Evolutionary conservation across 2,797 vertebrate species (phyloP).

Genomic region (Choloepus didactylus): DNA sequence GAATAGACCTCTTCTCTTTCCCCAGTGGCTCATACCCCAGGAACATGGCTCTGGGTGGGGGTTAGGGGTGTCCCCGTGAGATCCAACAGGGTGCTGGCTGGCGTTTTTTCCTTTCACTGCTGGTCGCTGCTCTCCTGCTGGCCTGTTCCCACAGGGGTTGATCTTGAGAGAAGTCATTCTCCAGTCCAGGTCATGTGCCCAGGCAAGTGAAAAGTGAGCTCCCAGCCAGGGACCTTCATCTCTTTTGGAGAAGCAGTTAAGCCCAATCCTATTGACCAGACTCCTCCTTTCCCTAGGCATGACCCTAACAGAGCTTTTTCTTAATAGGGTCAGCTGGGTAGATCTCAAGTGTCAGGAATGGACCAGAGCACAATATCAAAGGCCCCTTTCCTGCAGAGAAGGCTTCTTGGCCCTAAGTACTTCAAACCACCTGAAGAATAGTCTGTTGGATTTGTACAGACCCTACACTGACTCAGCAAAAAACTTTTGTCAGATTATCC

Average conservation of each 20-base stretch:
- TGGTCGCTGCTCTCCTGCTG: neutral
- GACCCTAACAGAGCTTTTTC: neutral
- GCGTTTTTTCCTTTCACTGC: neutral
- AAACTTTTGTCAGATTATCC: slow-evolving; percentile 76
- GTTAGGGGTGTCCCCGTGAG: neutral
- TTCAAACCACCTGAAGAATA: neutral
- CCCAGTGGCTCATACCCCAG: neutral
- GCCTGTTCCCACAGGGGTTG: neutral
- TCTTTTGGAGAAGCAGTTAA: neutral
- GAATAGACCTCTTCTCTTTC: neutral
- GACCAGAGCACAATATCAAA: neutral
- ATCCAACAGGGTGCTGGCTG: neutral
- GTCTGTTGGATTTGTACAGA: slow-evolving; percentile 74
- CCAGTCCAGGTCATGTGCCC: neutral
- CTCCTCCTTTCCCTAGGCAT: neutral
- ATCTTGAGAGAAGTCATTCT: neutral
- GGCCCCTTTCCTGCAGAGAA: neutral
- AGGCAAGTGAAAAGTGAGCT: neutral
- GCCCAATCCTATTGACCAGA: neutral
- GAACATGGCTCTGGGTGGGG: neutral
- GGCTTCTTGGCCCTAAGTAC: neutral
- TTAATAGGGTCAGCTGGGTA: fast-evolving
- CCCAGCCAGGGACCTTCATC: fast-evolving
- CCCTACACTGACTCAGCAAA: slow-evolving; percentile 78
- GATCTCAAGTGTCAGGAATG: neutral